These are phyloP conservation scores for Microcebus griseorufus DNA, from an alignment of 2,113 vertebrate species.

Conservation along the genomic window DNA sequence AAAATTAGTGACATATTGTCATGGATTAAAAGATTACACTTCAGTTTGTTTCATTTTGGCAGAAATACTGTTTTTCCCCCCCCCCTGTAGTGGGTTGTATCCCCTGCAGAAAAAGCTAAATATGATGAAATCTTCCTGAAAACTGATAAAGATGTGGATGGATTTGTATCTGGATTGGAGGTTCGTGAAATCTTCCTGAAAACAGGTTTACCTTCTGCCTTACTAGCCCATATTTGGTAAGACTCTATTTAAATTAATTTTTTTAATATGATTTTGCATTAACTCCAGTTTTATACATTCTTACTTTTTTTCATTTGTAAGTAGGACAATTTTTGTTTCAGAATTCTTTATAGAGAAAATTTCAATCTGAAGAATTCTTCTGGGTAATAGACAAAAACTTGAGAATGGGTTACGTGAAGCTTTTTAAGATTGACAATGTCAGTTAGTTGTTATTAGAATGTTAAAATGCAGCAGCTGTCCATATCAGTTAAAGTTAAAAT, in stretches of 20 bases:
- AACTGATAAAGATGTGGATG: conserved; percentile 96
- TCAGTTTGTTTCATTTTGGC: conserved; percentile 38
- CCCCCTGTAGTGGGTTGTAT: conserved; percentile 94
- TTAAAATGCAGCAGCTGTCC: conserved; percentile 17
- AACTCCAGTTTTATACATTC: not conserved
- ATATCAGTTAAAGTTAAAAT: not conserved
- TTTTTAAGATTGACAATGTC: conserved; percentile 8
- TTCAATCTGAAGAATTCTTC: conserved; percentile 30
- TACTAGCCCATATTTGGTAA: conserved; percentile 97
- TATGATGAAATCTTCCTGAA: conserved; percentile 96
- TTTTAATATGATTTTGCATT: not conserved
- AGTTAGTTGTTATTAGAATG: conserved; percentile 38
- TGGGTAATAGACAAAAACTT: not conserved
- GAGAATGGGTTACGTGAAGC: not conserved
- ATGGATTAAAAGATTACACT: not conserved
- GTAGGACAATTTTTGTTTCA: not conserved
- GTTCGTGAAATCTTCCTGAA: conserved; percentile 97
- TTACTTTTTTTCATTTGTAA: conserved; percentile 49
- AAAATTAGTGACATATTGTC: conserved; percentile 1
- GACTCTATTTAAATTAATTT: conserved; percentile 65
- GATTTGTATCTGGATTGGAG: conserved; percentile 97
- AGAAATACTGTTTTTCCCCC: conserved; percentile 51
- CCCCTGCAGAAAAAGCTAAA: conserved; percentile 93
- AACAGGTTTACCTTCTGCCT: conserved; percentile 93
- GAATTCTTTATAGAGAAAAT: conserved; percentile 41